phyloP scores from a whole-genome alignment of 2,113 vertebrate species.

The Nothoprocta pentlandii region DNA sequence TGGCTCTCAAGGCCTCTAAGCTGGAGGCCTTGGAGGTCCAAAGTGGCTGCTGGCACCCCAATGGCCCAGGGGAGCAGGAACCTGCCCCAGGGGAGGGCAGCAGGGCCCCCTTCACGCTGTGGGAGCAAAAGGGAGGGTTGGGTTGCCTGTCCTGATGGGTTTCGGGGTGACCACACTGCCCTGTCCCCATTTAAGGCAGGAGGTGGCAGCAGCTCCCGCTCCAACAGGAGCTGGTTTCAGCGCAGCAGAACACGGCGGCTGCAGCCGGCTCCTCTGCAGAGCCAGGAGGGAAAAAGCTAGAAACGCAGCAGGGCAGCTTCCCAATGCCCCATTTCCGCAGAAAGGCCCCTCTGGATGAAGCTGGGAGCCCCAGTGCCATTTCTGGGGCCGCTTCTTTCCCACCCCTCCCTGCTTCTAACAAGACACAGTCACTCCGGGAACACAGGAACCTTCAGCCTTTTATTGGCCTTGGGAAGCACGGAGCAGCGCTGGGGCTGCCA shows the following conservation, averaged over 20 bases:
- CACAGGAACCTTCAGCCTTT: background rate
- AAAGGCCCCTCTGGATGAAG: background rate
- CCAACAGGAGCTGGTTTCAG: background rate
- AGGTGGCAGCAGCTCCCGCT: background rate
- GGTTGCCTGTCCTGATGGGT: accelerated
- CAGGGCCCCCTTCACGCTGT: no score
- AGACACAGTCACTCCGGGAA: background rate
- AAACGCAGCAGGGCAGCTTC: background rate
- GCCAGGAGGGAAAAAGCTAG: background rate
- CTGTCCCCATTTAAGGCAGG: background rate
- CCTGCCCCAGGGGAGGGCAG: no score
- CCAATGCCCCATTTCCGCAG: accelerated
- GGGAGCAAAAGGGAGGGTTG: background rate
- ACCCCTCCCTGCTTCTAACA: accelerated
- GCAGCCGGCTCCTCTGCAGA: background rate
- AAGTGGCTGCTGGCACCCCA: no score
- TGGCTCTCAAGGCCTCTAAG: background rate
- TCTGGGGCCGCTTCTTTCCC: background rate
- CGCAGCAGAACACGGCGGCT: background rate
- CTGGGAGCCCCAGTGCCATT: background rate
- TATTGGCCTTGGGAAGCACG: background rate
- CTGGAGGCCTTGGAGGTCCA: no score
- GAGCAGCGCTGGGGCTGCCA: background rate
- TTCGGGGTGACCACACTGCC: background rate
- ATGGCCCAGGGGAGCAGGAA: no score